Base-by-base conservation (phyloP, 2,888 invertebrate species). In the Tortrix viridana region DNA sequence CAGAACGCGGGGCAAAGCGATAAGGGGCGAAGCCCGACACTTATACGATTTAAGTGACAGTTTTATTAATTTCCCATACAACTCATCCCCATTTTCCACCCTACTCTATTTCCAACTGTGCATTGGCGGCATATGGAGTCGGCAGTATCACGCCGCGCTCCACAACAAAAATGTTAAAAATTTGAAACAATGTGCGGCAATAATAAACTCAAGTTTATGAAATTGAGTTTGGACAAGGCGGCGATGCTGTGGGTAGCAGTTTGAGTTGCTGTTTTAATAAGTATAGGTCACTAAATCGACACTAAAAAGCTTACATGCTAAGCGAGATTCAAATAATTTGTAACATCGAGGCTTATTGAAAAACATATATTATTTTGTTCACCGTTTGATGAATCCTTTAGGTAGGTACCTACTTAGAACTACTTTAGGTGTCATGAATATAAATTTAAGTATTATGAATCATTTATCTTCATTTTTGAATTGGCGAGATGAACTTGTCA, bases 21-120 rank as follows among this genome's bases (percentile, higher is more conserved):
- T 85, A 84, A 90, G 86, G 89, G 88, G 83, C 73, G 75, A 78
- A 76, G 75, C 75, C 81, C 79, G 86, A 87, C 89, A 88, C 85
- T 88, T 86, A 80, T 88, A 85, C 85, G 83, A 91, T 93, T 93
- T 93, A 94, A 94, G 94, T 94, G 95, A 95, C 95, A 94, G 94
- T 94, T 95, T 95, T 95, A 95, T 95, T 95, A 95, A 95, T 95
- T 95, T 94, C 93, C 92, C 93, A 85, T 85, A 86, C 82, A 79
- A 79, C 83, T 88, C 86, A 84, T 88, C 86, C 86, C 84, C 77
- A 79, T 85, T 86, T 86, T 84, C 83, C 88, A 88, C 89, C 89
- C 89, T 79, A 79, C 76, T 81, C 80, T 74, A 80, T 81, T 80
- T 80, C 79, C 79, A 80, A 92, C 93, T 89, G 85, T 86, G 75